Base-by-base conservation (phyloP, 2,797 vertebrate genomes). In the Halcyon leucocephala region DNA sequence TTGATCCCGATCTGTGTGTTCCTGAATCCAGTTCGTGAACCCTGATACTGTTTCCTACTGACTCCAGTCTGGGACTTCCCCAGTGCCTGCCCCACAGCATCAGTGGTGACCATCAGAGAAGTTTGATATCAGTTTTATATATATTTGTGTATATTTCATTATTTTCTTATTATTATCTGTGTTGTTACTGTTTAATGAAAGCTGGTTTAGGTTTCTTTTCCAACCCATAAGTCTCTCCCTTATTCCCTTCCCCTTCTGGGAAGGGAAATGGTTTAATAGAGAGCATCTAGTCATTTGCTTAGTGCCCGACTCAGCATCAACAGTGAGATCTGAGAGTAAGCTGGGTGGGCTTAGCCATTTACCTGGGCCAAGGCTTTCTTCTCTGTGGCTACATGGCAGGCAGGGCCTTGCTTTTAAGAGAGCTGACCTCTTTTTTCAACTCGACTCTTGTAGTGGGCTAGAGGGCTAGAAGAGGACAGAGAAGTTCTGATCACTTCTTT, bases 301-400 rank as follows among this genome's bases (percentile, higher is more conserved):
- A 31, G 54, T 57, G 52, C 29, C 52, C 29, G n/a, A n/a, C n/a
- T 19, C 54, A n/a, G 54, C 54, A 21, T 33, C n/a, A 33, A 22
- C n/a, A 22, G 35, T 61, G 35, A 61, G 58, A 22, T 1, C 3
- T 1, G 6, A 12, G 48, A 35, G 9, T 7, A 35, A 6, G 31
- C 60, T 10, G 48, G 39, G n/a, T 20, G 25, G 28, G 33, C 65
- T 39, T 39, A 1, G 24, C 22, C 5, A 0, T 17, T 10, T 6
- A 4, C 37, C 55, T 2, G 12, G 1, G 19, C 58, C 60, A 10
- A 18, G 51, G 19, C 44, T 9, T 8, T 12, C 25, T 7, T 24
- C 17, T 21, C 29, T 1, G 33, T 1, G 26, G 18, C 33, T 7
- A 0, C 10, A 2, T 5, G 14, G 31, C 41, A n/a, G 57, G 31